Evolutionary conservation across 2,797 vertebrate genomes (phyloP).

Genomic region (Botia kubotai): DNA sequence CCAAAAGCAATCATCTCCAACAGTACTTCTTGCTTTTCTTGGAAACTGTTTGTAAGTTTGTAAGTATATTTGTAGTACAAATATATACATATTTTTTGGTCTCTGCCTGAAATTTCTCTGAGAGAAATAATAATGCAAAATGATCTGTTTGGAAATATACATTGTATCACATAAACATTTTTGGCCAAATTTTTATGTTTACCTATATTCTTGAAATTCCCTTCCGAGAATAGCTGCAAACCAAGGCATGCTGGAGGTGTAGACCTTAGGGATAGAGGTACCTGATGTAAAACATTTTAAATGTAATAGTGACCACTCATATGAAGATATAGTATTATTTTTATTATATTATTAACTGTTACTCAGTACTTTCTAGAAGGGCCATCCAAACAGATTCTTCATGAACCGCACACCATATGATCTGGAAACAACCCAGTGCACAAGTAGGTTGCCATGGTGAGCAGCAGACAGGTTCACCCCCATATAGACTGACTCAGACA

Average conservation of each 20-base stretch:
- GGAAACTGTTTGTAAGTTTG: not conserved
- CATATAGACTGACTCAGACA: slow-evolving; percentile 53
- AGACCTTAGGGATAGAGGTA: not conserved
- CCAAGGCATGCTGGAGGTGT: not conserved
- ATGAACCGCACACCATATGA: slow-evolving; percentile 53
- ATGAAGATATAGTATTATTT: not conserved
- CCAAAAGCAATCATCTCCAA: not conserved
- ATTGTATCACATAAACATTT: too few relatives aligned
- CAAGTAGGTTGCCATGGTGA: slow-evolving; percentile 62
- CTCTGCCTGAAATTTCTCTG: too few relatives aligned
- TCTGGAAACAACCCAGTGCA: slow-evolving; percentile 46
- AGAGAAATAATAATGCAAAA: too few relatives aligned
- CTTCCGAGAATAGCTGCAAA: not conserved
- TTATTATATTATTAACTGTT: slow-evolving; percentile 5
- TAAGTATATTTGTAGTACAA: too few relatives aligned
- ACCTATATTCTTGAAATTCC: not conserved
- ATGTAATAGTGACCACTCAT: not conserved
- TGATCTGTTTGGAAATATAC: too few relatives aligned
- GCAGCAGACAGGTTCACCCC: slow-evolving; percentile 48
- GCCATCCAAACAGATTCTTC: slow-evolving; percentile 44
- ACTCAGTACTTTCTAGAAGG: slow-evolving; percentile 29
- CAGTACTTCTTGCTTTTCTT: not conserved
- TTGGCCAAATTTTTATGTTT: too few relatives aligned
- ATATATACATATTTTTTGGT: too few relatives aligned
- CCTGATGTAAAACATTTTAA: slow-evolving; percentile 3